A percentile compares a stretch with the other conserved stretches of the same genome.
phyloP scores from a whole-genome alignment of 2,797 vertebrate species.

The Melanotaenia maccullochi region DNA sequence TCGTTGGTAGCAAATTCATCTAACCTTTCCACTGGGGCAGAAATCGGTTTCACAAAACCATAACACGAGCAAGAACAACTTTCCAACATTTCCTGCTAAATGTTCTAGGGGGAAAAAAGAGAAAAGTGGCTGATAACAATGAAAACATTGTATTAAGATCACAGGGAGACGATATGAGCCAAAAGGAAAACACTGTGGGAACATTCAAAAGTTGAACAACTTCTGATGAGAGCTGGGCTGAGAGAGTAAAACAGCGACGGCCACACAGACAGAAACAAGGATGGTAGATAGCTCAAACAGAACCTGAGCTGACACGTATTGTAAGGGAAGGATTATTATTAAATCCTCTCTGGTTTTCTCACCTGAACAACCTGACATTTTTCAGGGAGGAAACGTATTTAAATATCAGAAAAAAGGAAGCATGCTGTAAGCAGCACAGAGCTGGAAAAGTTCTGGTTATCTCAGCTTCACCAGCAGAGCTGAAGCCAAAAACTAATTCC shows the following conservation, averaged over 20 bases:
- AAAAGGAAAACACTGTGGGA: conserved; percentile 6
- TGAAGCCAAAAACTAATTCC: conserved; percentile 38
- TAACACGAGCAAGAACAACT: conserved; percentile 46
- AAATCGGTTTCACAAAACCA: conserved; percentile 46
- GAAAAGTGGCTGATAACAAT: conserved; percentile 30
- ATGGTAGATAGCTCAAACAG: background rate
- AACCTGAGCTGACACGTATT: background rate
- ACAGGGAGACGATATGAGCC: conserved; percentile 19
- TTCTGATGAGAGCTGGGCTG: conserved; percentile 1
- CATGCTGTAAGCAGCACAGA: conserved; percentile 4
- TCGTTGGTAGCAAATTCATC: conserved; percentile 34
- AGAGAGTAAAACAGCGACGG: accelerated
- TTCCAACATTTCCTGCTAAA: conserved; percentile 41
- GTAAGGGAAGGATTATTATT: conserved; percentile 20
- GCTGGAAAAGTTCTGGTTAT: conserved; percentile 11
- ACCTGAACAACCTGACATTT: background rate
- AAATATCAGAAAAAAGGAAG: background rate
- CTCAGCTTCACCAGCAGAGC: conserved; percentile 1
- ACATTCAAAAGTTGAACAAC: background rate
- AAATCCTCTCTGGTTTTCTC: conserved; percentile 7
- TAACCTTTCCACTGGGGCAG: conserved; percentile 41
- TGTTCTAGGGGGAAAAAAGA: conserved; percentile 31
- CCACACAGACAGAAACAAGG: background rate
- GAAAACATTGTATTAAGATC: conserved; percentile 22
- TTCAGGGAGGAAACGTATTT: background rate